phyloP scores from a whole-genome alignment of 2,113 vertebrate genomes.

The Tauraco erythrolophus region DNA sequence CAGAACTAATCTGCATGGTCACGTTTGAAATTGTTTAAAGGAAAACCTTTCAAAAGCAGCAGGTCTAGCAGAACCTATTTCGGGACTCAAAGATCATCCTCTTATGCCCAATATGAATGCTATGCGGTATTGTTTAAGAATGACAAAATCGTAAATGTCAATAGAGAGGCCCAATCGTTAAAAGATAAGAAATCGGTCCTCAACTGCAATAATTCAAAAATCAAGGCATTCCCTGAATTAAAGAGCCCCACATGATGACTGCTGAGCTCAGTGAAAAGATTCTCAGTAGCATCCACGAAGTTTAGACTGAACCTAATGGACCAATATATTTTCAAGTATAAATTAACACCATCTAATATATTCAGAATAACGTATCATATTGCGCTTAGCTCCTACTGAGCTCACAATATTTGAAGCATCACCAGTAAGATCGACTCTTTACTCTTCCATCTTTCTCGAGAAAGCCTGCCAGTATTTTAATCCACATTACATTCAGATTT shows the following conservation, averaged over 20 bases:
- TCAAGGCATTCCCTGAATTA: neutral
- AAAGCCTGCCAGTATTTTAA: neutral
- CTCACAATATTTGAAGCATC: neutral
- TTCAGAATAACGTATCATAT: fast-evolving
- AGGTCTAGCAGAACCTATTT: neutral
- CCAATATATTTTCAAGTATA: neutral
- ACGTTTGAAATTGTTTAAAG: neutral
- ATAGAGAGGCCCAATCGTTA: neutral
- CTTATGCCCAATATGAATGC: neutral
- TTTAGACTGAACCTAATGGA: neutral
- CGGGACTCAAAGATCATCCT: neutral
- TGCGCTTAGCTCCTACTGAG: neutral
- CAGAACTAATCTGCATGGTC: neutral
- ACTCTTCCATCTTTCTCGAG: neutral
- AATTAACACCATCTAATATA: neutral
- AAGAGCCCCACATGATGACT: neutral
- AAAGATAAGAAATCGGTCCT: neutral
- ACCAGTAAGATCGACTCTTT: neutral
- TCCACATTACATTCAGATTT: neutral
- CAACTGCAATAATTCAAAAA: neutral
- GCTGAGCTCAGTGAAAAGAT: neutral
- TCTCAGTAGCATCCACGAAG: neutral
- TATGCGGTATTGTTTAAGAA: neutral
- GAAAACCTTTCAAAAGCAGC: neutral
- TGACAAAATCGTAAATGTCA: neutral